Base-by-base conservation (phyloP, 2,113 vertebrate genomes). In the Oenanthe oenanthe region DNA sequence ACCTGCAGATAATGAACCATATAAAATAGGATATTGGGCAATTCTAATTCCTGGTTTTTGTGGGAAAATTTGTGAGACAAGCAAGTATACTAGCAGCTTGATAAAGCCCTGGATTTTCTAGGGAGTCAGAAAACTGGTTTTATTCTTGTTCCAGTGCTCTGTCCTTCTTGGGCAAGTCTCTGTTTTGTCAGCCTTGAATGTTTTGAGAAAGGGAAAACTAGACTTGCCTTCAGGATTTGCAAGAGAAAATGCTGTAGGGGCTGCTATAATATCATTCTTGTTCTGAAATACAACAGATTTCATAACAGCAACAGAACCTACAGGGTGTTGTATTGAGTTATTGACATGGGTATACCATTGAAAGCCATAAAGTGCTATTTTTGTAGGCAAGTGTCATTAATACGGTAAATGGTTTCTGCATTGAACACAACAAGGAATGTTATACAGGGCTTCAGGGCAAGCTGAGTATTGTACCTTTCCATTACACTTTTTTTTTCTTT, bases 321-420 rank as follows among this genome's bases (percentile, higher is more conserved):
- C 79, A 80, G 92, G 85, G n/a, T 79, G 43, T 50, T 80, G 85
- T 91, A 91, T 91, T 53, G 75, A 94, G 61, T 93, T 96, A 86
- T 40, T 88, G 95, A 93, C 85, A 83, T 12, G 68, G 75, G 21
- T 77, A 16, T 77, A 95, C 80, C 86, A 84, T 0, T 34, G 89
- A 86, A 89, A 96, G 88, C 78, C 60, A 89, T 88, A 80, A 94
- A 96, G 75, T 26, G 51, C 92, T 88, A 40, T 94, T 95, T 93
- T 85, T 86, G 45, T 85, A 85, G 83, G 75, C 71, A 94, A 70
- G 58, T 88, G 68, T 60, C 89, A 54, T 95, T 97, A 88, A 48
- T 74, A 92, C 95, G 93, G 79, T 93, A 95, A 96, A 84, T 86
- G 79, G 60, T 47, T 92, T 60, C 57, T 86, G 88, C 78, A 50